A percentile compares a stretch with the other conserved stretches of the same genome.
These are phyloP conservation scores for Salminus brasiliensis DNA, from an alignment of 2,113 vertebrate species.

Conservation along the genomic window DNA sequence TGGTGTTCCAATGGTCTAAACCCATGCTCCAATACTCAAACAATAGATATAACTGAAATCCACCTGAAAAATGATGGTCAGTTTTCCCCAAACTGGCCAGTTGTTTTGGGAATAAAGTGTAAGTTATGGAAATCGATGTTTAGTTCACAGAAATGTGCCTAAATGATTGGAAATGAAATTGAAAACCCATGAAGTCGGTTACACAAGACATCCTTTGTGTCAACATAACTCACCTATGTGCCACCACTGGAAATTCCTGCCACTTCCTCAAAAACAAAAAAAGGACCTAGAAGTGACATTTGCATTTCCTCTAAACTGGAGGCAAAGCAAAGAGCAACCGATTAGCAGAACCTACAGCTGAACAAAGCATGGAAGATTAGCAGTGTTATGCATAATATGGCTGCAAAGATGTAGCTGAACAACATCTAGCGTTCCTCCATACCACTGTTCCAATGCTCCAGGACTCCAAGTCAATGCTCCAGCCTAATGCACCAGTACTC, in stretches of 20 bases:
- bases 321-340: background rate
- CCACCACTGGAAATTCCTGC: background rate
- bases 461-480: too few species aligned
- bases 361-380: background rate
- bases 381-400: background rate
- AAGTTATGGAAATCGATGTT: background rate
- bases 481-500: too few species aligned
- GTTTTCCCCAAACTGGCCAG: background rate
- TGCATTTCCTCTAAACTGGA: conserved; percentile 23
- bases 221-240: conserved; percentile 1
- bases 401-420: background rate
- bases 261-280: conserved; percentile 16
- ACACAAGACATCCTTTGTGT: conserved; percentile 1
- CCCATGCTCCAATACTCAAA: background rate
- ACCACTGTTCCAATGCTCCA: too few species aligned
- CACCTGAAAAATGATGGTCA: background rate
- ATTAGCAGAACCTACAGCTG: conserved; percentile 1
- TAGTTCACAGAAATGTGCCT: background rate
- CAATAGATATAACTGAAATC: too few species aligned
- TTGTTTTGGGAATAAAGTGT: background rate
- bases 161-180: background rate
- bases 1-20: too few species aligned
- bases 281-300: conserved; percentile 11
- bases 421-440: too few species aligned
- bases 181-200: background rate